Evolutionary conservation across 2,888 invertebrate species (phyloP), one percentile per base, ranked within the genome.

Genomic region (Parnassius apollo): DNA sequence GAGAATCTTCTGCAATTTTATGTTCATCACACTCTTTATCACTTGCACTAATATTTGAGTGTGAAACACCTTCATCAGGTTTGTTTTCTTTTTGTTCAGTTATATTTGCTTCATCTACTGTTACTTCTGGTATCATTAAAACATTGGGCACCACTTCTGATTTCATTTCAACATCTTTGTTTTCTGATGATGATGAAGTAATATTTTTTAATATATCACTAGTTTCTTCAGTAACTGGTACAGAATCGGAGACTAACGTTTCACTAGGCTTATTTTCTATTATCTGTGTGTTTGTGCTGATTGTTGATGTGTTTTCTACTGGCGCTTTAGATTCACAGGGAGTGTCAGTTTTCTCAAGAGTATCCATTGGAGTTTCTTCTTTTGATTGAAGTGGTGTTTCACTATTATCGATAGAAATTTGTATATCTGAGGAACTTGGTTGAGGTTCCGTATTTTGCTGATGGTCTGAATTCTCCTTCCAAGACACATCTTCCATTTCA

Each of bases 401-500:
- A 73, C 82, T 82, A 71, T 88, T 87, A 69, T 88, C 86, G 22
- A 86, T 84, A 49, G 86, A 81, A 64, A 90, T 87, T 62, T 86
- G 88, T 42, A 83, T 75, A 62, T 91, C 90, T 4, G 91, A 88
- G 11, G 88, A 90, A 50, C 88, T 75, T 9, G 90, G 88, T 62
- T 91, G 88, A 12, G 87, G 90, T 75, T 86, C 87, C 49, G 75
- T 71, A 52, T 69, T 82, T 64, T 78, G 79, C 54, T 75, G 76
- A 57, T 82, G 80, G 50, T 83, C 85, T 64, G 79, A 69, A 69
- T 81, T 85, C 59, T 91, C 89, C 68, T 91, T 92, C 88, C 91
- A 91, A 22, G 92, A 85, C 82, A 90, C 85, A 66, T 92, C 92
- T 75, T 92, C 92, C 91, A 91, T 92, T 76, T 92, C 92, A 76